These are phyloP conservation scores for Patella depressa DNA, from an alignment of 2,888 invertebrate genomes.

Conservation along the genomic window DNA sequence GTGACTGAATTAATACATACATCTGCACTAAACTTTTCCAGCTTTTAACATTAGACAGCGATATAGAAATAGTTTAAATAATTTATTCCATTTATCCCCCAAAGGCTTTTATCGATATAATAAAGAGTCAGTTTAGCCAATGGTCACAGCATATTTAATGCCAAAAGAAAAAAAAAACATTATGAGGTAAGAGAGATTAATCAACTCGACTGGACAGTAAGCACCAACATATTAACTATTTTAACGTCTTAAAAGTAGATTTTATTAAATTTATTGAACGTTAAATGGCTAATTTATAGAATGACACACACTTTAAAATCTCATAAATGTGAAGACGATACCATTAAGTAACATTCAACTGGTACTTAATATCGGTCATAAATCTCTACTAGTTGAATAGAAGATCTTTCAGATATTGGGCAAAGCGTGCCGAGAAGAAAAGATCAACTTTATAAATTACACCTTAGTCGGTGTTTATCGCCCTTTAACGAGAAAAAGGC, in stretches of 20 bases:
- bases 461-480: conserved; percentile 5
- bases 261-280: conserved; percentile 12
- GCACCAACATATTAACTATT: too few relatives aligned
- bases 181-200: too few relatives aligned
- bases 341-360: background rate
- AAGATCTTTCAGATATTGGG: background rate
- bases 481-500: conserved; percentile 8
- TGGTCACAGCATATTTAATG: too few relatives aligned
- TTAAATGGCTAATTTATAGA: background rate
- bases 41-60: too few relatives aligned
- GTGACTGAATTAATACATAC: too few relatives aligned
- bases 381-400: background rate
- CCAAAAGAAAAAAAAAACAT: too few relatives aligned
- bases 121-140: too few relatives aligned
- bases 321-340: background rate
- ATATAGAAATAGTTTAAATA: too few relatives aligned
- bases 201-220: too few relatives aligned
- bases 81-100: too few relatives aligned
- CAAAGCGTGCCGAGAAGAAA: conserved; percentile 2
- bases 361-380: background rate
- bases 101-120: too few relatives aligned
- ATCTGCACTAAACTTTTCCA: too few relatives aligned
- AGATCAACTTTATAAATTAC: background rate
- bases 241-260: background rate
- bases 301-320: background rate